Base-by-base conservation (phyloP, 2,888 invertebrate genomes). In the Gortyna flavago region DNA sequence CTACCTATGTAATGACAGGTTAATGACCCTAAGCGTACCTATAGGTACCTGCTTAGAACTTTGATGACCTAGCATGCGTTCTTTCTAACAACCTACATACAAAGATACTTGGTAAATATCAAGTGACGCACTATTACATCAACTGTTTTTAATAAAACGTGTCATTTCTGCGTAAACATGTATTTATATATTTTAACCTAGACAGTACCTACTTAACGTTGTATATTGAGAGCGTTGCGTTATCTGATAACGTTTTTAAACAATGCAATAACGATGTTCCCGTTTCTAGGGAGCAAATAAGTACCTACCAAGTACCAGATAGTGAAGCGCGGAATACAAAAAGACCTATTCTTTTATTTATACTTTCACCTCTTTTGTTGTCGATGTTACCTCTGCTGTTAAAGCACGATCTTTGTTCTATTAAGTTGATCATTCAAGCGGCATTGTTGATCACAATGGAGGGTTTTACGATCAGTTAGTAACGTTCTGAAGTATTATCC, bases 401-500 rank as follows among this genome's bases (percentile, higher is more conserved):
- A 44, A 41, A 61, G 21, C 5, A 66, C 16, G 44, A 18, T 59
- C 21, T 81, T 59, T 54, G 54, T 61, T 69, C 5, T 54, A 54
- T 41, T 41, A 82, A 41, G 65, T 57, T 61, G 35, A 25, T 29
- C 1, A 6, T 66, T 35, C 57, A 62, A 68, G 32, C 25, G n/a
- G 1, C 57, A 44, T 68, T 75, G 68, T 75, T 1, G 29, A 35
- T 64, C 6, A 85, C 70, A 79, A 79, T 72, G 41, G 59, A 70
- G 44, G 62, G 62, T 21, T 87, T 54, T 64, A 67, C 68, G 75
- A 72, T 69, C 74, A 75, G 74, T 75, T 64, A 67, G 68, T 69
- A 35, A 71, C 77, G 73, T 69, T 79, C 77, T 74, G 71, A 79
- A 84, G 77, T 87, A 89, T 84, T 80, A 90, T 89, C 86, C 79